Evolutionary conservation across 1,140 invertebrate genomes (phyloP).

Genomic region (Drosophila eugracilis): DNA sequence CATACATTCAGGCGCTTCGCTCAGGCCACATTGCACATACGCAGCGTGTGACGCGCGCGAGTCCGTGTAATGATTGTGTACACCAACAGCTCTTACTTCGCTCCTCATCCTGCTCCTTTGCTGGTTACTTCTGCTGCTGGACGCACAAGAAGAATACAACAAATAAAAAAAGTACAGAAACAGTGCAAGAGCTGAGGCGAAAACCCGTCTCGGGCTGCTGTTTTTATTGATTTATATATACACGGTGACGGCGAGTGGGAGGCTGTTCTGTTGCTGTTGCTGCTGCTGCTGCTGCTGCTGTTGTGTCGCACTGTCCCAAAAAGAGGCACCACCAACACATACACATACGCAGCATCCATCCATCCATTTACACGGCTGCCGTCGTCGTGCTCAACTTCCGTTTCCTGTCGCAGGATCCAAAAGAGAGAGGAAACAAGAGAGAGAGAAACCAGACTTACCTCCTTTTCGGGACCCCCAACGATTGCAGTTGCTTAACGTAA

Average conservation of each 20-base stretch:
- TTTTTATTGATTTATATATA: constrained; percentile 83
- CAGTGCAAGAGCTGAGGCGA: constrained; percentile 45
- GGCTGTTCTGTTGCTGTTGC: constrained; percentile 51
- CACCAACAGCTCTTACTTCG: constrained; percentile 44
- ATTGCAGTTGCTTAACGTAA: constrained; percentile 67
- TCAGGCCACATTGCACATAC: constrained; percentile 48
- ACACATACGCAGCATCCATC: constrained; percentile 41
- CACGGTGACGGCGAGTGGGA: constrained; percentile 53
- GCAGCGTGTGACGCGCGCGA: constrained; percentile 53
- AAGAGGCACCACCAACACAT: constrained; percentile 54
- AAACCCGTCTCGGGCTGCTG: constrained; percentile 58
- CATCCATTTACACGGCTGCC: constrained; percentile 47
- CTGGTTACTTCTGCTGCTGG: constrained; percentile 31
- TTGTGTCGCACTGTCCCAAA: constrained; percentile 67
- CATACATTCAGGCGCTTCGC: constrained; percentile 67
- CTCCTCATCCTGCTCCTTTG: constrained; percentile 18
- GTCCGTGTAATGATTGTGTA: constrained; percentile 50
- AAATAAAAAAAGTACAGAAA: constrained; percentile 40
- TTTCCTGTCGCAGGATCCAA: constrained; percentile 62
- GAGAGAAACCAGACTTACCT: constrained; percentile 8
- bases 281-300: constrained; percentile 19
- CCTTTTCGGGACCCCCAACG: constrained; percentile 7
- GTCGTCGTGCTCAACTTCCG: constrained; percentile 61
- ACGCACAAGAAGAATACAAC: constrained; percentile 9
- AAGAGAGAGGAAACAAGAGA: constrained; percentile 16